Percentiles rank a stretch among this genome's conserved stretches.
These are phyloP conservation scores for Calidris pugnax DNA, from an alignment of 2,113 vertebrate species.

Conservation along the genomic window DNA sequence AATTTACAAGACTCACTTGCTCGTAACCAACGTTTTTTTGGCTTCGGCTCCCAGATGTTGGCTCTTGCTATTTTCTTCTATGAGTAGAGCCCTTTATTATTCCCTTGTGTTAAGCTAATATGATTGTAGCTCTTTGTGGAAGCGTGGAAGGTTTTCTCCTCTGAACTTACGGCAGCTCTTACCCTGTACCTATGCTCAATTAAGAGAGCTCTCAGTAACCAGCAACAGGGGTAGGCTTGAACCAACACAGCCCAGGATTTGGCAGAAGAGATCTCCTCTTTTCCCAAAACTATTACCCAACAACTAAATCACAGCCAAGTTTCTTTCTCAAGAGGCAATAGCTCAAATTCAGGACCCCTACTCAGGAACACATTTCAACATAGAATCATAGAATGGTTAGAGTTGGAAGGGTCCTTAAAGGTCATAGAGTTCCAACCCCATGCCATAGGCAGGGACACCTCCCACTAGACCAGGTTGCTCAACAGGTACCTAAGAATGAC, in stretches of 20 bases:
- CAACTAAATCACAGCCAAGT: not conserved
- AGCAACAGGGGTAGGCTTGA: not conserved
- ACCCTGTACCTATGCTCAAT: not conserved
- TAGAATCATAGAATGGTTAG: no score
- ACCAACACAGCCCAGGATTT: not conserved
- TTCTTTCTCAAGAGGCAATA: not conserved
- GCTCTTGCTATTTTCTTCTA: not conserved
- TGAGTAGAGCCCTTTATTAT: conserved; percentile 17
- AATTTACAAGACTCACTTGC: conserved; percentile 39
- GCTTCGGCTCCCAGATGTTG: not conserved
- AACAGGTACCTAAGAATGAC: not conserved
- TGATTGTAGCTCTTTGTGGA: conserved; percentile 5
- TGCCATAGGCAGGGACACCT: no score
- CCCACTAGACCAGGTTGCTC: not conserved
- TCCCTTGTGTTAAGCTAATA: not conserved
- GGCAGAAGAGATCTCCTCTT: not conserved
- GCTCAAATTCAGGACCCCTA: not conserved
- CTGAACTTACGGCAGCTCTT: not conserved
- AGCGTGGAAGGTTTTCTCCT: not conserved
- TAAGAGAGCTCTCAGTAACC: not conserved
- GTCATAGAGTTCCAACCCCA: no score
- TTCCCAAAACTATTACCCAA: not conserved
- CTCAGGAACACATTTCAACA: not conserved
- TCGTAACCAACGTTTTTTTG: not conserved
- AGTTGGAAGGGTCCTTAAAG: no score